A percentile compares a stretch with the other conserved stretches of the same genome.
Evolutionary conservation across 30 jellyfish, hydroid and myxozoan genomes (phyloP).

Genomic region (Aurelia coerulea): DNA sequence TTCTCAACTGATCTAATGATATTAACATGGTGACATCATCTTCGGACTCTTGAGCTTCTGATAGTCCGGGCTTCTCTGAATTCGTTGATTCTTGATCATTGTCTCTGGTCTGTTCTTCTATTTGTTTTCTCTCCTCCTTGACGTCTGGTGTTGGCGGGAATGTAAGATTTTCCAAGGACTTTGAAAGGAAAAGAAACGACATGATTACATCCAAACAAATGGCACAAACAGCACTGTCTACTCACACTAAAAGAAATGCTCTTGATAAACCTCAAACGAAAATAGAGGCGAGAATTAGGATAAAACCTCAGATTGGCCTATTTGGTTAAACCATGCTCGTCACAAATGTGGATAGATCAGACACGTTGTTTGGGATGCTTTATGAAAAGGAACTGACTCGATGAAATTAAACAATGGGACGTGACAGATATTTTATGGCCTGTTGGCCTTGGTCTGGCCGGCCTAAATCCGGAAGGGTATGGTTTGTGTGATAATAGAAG

Average conservation of each 20-base stretch:
- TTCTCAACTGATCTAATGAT: constrained; percentile 58
- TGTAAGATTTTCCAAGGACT: constrained; percentile 53
- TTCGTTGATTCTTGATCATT: not conserved
- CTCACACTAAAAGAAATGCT: not conserved
- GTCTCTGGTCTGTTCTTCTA: not conserved
- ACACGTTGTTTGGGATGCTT: too few species aligned
- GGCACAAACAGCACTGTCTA: not conserved
- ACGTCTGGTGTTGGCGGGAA: constrained; percentile 65
- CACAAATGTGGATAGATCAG: too few species aligned
- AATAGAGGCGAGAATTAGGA: not conserved
- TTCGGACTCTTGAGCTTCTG: constrained; percentile 23
- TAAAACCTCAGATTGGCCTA: not conserved
- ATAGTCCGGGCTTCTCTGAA: not conserved
- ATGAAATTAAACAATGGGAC: too few species aligned
- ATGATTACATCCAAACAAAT: not conserved
- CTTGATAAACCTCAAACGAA: not conserved
- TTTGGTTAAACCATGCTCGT: constrained; percentile 1
- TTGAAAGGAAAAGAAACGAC: constrained; percentile 2
- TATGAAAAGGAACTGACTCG: too few species aligned
- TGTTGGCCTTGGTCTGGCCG: too few species aligned
- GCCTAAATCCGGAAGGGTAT: too few species aligned
- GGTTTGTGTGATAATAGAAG: too few species aligned
- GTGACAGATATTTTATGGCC: too few species aligned
- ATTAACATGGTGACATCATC: constrained; percentile 39
- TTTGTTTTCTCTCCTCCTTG: constrained; percentile 7